These are phyloP conservation scores for Aurelia coerulea DNA, from an alignment of 30 jellyfish, hydroid and myxozoan species.

Conservation along the genomic window DNA sequence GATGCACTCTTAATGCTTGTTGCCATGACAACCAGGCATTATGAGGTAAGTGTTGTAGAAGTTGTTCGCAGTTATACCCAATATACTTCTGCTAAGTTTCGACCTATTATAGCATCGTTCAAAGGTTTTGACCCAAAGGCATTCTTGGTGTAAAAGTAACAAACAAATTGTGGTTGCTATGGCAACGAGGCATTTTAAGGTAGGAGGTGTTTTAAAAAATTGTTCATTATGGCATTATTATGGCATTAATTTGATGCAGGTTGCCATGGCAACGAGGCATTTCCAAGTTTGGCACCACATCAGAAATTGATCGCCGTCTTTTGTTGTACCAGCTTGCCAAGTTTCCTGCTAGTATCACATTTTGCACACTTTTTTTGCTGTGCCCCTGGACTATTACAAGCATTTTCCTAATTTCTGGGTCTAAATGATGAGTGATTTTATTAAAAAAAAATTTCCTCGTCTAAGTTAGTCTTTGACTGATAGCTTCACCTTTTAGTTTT, in stretches of 20 bases:
- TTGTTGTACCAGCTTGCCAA: neutral
- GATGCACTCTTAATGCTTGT: conserved; percentile 25
- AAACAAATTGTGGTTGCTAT: conserved; percentile 8
- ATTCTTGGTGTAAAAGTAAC: neutral
- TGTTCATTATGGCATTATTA: neutral
- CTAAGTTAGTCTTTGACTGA: no score
- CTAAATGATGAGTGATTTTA: no score
- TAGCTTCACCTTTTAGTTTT: no score
- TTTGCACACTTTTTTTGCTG: neutral
- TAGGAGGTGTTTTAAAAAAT: neutral
- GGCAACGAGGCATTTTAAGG: conserved; percentile 15
- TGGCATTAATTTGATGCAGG: neutral
- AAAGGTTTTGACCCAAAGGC: neutral
- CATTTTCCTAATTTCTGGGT: no score
- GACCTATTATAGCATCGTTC: neutral
- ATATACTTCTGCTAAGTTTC: conserved; percentile 7
- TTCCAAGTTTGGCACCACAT: conserved; percentile 5
- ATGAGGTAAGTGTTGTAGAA: neutral
- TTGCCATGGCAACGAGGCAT: neutral
- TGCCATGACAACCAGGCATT: conserved; percentile 23
- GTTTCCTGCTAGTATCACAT: neutral
- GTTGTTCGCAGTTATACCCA: conserved; percentile 7
- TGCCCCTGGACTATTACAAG: no score
- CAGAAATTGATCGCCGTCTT: conserved; percentile 2
- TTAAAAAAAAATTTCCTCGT: no score